Evolutionary conservation across 2,797 vertebrate genomes (phyloP).

Genomic region (Amniataba percoides): DNA sequence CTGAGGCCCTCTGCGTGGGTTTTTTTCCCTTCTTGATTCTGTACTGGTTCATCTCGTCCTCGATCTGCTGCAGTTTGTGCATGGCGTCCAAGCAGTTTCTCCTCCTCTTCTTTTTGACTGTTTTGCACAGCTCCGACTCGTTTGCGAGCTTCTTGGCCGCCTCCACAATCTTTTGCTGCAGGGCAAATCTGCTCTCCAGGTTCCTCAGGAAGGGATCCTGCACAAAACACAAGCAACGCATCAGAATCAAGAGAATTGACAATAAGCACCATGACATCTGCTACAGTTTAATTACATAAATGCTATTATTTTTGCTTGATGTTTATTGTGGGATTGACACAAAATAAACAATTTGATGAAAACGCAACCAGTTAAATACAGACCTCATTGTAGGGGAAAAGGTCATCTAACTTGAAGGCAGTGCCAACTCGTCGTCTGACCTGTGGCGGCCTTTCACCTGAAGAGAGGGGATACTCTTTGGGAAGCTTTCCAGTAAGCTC

Average conservation of each 20-base stretch:
- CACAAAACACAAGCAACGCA: slow-evolving; percentile 2
- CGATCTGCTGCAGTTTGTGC: slow-evolving; percentile 95
- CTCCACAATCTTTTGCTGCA: slow-evolving; percentile 97
- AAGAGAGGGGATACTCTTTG: slow-evolving; percentile 92
- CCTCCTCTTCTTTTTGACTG: slow-evolving; percentile 95
- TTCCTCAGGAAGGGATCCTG: slow-evolving; percentile 95
- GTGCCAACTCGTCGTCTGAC: slow-evolving; percentile 93
- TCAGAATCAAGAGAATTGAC: neutral
- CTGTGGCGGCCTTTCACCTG: slow-evolving; percentile 93
- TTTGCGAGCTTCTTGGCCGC: slow-evolving; percentile 95
- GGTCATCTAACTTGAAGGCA: slow-evolving; percentile 92
- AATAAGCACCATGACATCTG: neutral
- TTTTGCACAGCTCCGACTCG: slow-evolving; percentile 93
- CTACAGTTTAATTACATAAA: neutral
- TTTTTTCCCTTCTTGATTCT: slow-evolving; percentile 94
- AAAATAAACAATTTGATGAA: slow-evolving; percentile 20
- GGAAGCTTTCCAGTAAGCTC: slow-evolving; percentile 96
- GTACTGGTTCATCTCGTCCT: slow-evolving; percentile 96
- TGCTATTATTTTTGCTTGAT: neutral
- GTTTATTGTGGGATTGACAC: neutral
- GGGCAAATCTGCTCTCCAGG: slow-evolving; percentile 95
- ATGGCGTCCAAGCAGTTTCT: slow-evolving; percentile 94
- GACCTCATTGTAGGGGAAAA: slow-evolving; percentile 94
- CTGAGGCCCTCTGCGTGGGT: slow-evolving; percentile 90
- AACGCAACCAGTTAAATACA: slow-evolving; percentile 31